Base-by-base conservation (phyloP, 2,888 invertebrate genomes). In the Sinhomidia bicolor region DNA sequence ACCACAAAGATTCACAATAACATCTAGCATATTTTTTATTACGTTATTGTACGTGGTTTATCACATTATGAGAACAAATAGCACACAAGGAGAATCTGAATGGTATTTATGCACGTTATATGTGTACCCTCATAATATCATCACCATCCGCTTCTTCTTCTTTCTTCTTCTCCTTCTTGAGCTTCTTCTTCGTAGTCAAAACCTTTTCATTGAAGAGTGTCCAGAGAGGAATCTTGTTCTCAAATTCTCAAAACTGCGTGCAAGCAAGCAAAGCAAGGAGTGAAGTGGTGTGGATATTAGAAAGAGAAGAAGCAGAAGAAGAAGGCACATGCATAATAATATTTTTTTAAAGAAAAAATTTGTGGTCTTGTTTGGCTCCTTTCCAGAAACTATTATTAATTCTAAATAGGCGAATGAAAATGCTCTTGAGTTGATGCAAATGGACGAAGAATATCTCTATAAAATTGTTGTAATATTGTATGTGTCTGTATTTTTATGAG, bases 311-410 rank as follows among this genome's bases (percentile, higher is more conserved):
- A 47, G 74, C 23, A 74, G 9, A 14, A 26, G 0, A 32, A 65
- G 14, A 17, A 71, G 3, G 10, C 44, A 44, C 71, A 54, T 82
- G 44, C 17, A 60, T 60, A 20, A 74, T 74, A 74, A 68, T 68
- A 32, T 84, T n/a, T n/a, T n/a, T n/a, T n/a, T n/a, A n/a, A n/a
- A n/a, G n/a, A 57, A 44, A 36, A 71, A 85, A 76, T 60, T 85
- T 85, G 76, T 85, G 85, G 57, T 78, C 85, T 85, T 76, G 85
- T 85, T 85, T 85, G 85, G 85, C 85, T 78, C 62, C 41, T 20
- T 60, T 85, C 85, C 85, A 85, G 85, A 85, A 83, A 41, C 62
- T 62, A 80, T 60, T 76, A 76, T 76, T 54, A 76, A 29, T 60
- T 80, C 60, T 36, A 41, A 54, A 79, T 79, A 79, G 79, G 60